Evolutionary conservation across 1,140 invertebrate genomes (phyloP).

Genomic region (Mamestra configurata): DNA sequence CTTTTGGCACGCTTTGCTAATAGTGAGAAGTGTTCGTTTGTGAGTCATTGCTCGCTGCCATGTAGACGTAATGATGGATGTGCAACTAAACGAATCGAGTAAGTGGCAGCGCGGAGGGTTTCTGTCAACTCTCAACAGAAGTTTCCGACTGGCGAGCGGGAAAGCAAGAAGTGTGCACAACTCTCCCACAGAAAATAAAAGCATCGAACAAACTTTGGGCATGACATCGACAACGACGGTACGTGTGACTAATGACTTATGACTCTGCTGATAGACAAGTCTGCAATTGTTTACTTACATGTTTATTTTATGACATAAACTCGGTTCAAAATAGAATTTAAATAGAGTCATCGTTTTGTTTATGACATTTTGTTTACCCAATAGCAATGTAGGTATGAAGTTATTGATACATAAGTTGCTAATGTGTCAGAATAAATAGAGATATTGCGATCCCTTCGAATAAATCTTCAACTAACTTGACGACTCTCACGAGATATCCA

Average conservation of each 20-base stretch:
- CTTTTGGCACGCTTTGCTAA: slow-evolving; percentile 69
- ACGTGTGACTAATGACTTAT: slow-evolving; percentile 14
- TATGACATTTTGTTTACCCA: background rate
- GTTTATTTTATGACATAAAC: slow-evolving; percentile 4
- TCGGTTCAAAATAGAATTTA: background rate
- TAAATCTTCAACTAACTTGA: background rate
- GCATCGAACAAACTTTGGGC: slow-evolving; percentile 65
- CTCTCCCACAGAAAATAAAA: slow-evolving; percentile 70
- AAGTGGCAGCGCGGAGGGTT: slow-evolving; percentile 84
- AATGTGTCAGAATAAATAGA: too few relatives aligned
- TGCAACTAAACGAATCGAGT: slow-evolving; percentile 75
- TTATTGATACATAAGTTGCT: too few relatives aligned
- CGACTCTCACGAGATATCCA: background rate
- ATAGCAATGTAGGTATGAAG: background rate
- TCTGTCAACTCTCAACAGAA: slow-evolving; percentile 79
- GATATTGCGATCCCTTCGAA: too few relatives aligned
- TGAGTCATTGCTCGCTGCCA: slow-evolving; percentile 79
- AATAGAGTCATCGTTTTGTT: background rate
- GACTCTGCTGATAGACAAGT: slow-evolving; percentile 1
- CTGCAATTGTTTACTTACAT: background rate
- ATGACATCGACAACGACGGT: slow-evolving; percentile 65
- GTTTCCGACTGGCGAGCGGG: slow-evolving; percentile 74
- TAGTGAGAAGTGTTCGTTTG: slow-evolving; percentile 69
- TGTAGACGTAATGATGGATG: slow-evolving; percentile 83
- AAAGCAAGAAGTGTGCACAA: slow-evolving; percentile 70